Evolutionary conservation across 2,113 vertebrate genomes (phyloP), one percentile per base, ranked within the genome.

Genomic region (Alligator mississippiensis): DNA sequence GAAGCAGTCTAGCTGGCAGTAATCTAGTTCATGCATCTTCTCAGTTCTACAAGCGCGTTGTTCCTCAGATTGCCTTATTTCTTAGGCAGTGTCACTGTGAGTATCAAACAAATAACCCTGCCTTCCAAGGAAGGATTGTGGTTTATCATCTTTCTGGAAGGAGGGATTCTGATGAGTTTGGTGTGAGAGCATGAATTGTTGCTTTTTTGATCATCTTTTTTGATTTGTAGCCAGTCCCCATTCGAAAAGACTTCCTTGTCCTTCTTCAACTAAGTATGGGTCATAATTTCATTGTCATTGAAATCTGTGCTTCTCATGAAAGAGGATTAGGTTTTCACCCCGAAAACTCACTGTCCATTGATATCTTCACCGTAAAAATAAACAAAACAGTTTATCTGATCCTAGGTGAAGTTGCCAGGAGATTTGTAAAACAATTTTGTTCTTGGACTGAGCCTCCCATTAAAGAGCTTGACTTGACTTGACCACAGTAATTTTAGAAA

Each of bases 401-500:
- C 91, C 74, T 86, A 64, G 55, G 38, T 84, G 76, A 78, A 95
- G 92, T 80, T 94, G 70, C 72, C 80, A 15, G 16, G 82, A 93
- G 90, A 82, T 96, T 78, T 95, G 91, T 68, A 83, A 94, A 95
- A 90, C 0, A 1, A 93, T 93, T 96, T 93, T 94, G 85, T 93
- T 93, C 77, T 93, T 84, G 86, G 88, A 92, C 87, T 77, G 87
- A 96, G 38, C 88, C 84, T 93, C 19, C 89, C 77, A 82, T 96
- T 95, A 88, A 92, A 95, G 72, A 63, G 88, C 83, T 96, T 95
- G 93, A 85, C 25, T 90, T 93, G 77, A 77, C 76, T 80, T 91
- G 85, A 62, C 87, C 82, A 82, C 30, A 70, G 61, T 95, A 89
- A 95, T 90, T 93, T 96, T 88, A 94, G 87, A 94, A 93, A 92